A percentile compares a stretch with the other conserved stretches of the same genome.
phyloP scores from a whole-genome alignment of 2,113 vertebrate genomes.

The Menidia beryllina region DNA sequence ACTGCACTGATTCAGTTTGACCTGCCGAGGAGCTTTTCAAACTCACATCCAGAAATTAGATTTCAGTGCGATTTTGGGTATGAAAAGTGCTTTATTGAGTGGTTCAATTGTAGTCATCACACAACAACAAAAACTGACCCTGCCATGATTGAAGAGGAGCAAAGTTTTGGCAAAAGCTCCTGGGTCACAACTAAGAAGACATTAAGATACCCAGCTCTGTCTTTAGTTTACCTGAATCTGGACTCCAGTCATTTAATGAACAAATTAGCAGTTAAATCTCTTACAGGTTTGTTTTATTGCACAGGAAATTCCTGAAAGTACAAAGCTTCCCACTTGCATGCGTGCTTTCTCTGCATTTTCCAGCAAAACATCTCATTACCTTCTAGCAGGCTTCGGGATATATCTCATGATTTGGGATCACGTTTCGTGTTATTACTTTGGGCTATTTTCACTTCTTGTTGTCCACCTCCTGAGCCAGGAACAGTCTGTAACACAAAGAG shows the following conservation, averaged over 20 bases:
- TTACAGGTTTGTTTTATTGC: neutral
- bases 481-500: neutral
- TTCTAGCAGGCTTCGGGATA: neutral
- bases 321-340: neutral
- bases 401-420: neutral
- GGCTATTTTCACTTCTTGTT: conserved; percentile 5
- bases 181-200: neutral
- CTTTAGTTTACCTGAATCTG: no score
- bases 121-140: neutral
- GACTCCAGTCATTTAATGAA: neutral
- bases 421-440: neutral
- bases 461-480: neutral
- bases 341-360: neutral
- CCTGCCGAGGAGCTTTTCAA: neutral
- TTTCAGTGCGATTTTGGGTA: neutral
- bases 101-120: neutral
- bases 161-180: neutral
- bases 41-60: conserved; percentile 1
- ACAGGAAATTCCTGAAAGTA: neutral
- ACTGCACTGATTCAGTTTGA: neutral
- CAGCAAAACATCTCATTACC: neutral
- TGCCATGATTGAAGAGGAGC: conserved; percentile 2
- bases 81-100: neutral
- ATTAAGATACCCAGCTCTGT: neutral
- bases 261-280: conserved; percentile 13